Evolutionary conservation across 2,888 invertebrate species (phyloP), one percentile per base, ranked within the genome.

Genomic region (Hirtodrosophila alboralis): DNA sequence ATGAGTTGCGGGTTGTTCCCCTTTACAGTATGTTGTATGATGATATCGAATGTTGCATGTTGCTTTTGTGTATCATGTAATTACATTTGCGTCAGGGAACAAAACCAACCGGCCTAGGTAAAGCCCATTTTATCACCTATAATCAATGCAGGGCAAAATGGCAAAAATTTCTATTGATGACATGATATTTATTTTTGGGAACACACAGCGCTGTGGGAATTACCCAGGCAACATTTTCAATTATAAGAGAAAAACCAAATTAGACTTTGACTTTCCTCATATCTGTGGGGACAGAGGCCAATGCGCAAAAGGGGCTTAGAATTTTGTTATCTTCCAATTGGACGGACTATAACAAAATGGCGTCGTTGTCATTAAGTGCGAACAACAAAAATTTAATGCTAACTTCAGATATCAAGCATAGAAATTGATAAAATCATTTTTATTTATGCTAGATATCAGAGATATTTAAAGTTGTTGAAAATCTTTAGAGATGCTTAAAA

Each of bases 211-310:
- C 30, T 58, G 23, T 45, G 83, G 80, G 79, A 63, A 53, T 79
- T 69, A 57, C 48, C 62, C 79, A 52, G 66, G 62, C 66, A n/a
- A 59, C 64, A 69, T 77, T 80, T n/a, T 79, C 80, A 84, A 80
- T 79, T 79, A 79, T 54, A 61, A 38, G 68, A 67, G 74, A 65
- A 43, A 65, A 61, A 40, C 56, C 40, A 72, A 80, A 80, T 77
- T 84, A 72, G 75, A 79, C 79, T 79, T 79, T 79, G 79, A 84
- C 79, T 75, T 53, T 53, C 21, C 59, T 51, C 77, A 84, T 79
- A 79, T 60, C 84, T 30, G 37, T 18, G 51, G 54, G 56, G 37
- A 40, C 40, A n/a, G 6, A 23, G 36, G 65, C 64, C 47, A 63
- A 58, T 56, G 65, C 54, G 65, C 68, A 70, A 70, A 60, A 44